Evolutionary conservation across 2,113 vertebrate genomes (phyloP).

Genomic region (Bolborhynchus lineola): DNA sequence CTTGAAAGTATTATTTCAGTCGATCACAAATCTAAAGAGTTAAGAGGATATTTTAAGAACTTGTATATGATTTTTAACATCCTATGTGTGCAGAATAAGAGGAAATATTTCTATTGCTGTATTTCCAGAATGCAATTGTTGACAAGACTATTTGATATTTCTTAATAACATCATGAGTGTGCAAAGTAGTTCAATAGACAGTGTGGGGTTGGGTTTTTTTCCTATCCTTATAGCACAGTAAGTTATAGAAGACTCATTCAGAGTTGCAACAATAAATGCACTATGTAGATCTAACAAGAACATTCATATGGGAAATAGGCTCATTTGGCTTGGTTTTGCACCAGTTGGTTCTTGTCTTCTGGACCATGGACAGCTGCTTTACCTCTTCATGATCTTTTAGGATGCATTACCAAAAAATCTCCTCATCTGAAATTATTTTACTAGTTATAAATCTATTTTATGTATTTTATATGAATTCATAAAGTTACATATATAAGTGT

Average conservation of each 20-base stretch:
- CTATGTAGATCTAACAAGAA: background rate
- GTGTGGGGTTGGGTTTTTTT: background rate
- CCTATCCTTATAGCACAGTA: constrained; percentile 28
- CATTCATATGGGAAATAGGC: background rate
- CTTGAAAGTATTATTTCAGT: constrained; percentile 8
- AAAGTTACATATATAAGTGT: background rate
- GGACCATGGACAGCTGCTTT: background rate
- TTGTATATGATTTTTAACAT: constrained; percentile 36
- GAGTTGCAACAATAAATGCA: background rate
- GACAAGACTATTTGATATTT: constrained; percentile 2
- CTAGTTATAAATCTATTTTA: background rate
- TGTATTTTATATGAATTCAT: background rate
- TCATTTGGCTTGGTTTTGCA: background rate
- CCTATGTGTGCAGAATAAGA: constrained; percentile 13
- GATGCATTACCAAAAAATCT: background rate
- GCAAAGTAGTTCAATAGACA: background rate
- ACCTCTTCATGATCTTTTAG: background rate
- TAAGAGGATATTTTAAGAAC: constrained; percentile 49
- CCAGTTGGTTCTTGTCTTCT: background rate
- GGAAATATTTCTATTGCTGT: constrained; percentile 37
- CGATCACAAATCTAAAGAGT: constrained; percentile 45
- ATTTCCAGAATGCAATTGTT: background rate
- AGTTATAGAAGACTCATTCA: background rate
- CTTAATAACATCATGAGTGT: background rate
- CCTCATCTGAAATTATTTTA: background rate